These are phyloP conservation scores for Erannis defoliaria DNA, from an alignment of 2,888 invertebrate genomes.

Conservation along the genomic window DNA sequence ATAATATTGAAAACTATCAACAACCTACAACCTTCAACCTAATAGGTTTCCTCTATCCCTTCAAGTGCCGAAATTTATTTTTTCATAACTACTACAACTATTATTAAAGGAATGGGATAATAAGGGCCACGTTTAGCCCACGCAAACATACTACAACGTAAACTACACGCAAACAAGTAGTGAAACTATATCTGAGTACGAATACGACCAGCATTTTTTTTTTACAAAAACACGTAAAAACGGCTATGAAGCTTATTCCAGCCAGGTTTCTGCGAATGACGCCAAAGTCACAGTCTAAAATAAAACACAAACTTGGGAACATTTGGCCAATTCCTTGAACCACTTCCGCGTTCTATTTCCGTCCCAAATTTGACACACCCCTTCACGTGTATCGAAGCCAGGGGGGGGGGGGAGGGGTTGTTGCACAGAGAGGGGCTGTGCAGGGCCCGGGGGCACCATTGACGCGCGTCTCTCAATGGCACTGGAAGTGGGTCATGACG, in stretches of 20 bases:
- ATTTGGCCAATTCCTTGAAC: constrained; percentile 29
- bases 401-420: constrained; percentile 50
- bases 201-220: too few relatives aligned
- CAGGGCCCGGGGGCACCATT: constrained; percentile 73
- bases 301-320: constrained; percentile 24
- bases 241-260: neutral
- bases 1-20: too few relatives aligned
- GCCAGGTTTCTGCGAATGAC: neutral
- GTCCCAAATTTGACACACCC: constrained; percentile 50
- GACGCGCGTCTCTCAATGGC: constrained; percentile 85
- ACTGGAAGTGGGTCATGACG: constrained; percentile 77
- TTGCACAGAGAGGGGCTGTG: constrained; percentile 51
- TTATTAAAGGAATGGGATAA: too few relatives aligned
- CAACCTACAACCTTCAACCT: too few relatives aligned
- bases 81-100: too few relatives aligned
- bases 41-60: too few relatives aligned
- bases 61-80: too few relatives aligned
- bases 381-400: constrained; percentile 38
- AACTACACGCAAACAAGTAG: too few relatives aligned
- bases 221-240: too few relatives aligned
- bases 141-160: too few relatives aligned
- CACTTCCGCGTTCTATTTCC: constrained; percentile 38
- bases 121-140: too few relatives aligned
- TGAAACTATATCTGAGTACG: too few relatives aligned
- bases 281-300: constrained; percentile 24